phyloP scores from a whole-genome alignment of 2,113 vertebrate genomes.

The Sclerurus mexicanus region DNA sequence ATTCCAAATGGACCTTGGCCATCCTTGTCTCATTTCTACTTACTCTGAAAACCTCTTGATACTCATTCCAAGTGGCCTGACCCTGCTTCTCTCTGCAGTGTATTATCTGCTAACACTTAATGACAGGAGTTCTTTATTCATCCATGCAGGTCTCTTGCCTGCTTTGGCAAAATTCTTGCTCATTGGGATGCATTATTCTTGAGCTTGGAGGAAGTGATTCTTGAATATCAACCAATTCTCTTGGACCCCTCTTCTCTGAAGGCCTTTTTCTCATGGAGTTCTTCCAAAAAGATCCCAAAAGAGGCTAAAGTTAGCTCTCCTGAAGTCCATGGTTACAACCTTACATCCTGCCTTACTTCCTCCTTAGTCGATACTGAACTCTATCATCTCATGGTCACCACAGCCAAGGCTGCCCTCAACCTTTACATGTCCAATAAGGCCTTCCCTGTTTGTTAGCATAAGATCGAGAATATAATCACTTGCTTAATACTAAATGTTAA shows the following conservation, averaged over 20 bases:
- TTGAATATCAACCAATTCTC: background rate
- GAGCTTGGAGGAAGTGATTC: background rate
- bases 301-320: background rate
- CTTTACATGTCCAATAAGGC: background rate
- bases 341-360: accelerated
- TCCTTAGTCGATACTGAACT: background rate
- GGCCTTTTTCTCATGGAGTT: background rate
- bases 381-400: background rate
- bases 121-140: background rate
- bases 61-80: background rate
- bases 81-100: background rate
- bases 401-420: background rate
- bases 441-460: background rate
- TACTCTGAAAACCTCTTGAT: background rate
- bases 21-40: background rate
- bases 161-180: background rate
- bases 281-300: background rate
- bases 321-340: background rate
- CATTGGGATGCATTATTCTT: background rate
- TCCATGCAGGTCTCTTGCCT: background rate
- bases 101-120: background rate
- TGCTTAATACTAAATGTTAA: background rate
- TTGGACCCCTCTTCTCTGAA: background rate
- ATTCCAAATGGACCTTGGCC: background rate
- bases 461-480: background rate